Conservation (phyloP, 1,140 invertebrate species). For the Drosophila auraria region DNA sequence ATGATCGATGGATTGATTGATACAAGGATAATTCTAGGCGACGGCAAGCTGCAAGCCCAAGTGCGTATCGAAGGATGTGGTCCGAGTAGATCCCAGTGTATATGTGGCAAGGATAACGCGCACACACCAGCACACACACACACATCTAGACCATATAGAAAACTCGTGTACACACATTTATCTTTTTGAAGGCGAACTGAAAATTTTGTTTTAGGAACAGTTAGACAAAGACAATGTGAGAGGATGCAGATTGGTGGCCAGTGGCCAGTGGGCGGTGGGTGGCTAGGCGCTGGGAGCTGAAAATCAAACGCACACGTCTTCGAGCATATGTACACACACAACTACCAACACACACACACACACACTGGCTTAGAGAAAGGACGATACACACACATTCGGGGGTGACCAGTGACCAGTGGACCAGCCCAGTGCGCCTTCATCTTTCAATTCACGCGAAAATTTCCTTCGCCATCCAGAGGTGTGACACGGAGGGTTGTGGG, state of each 20-base stretch:
- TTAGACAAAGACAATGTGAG: slow-evolving; percentile 67
- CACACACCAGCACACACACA: slow-evolving; percentile 6
- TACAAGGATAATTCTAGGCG: not conserved
- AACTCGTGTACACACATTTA: slow-evolving; percentile 42
- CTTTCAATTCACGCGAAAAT: slow-evolving; percentile 83
- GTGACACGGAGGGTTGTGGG: slow-evolving; percentile 49
- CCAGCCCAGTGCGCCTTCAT: slow-evolving; percentile 75
- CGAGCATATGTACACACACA: slow-evolving; percentile 31
- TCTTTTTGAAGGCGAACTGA: slow-evolving; percentile 65
- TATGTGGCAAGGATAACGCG: slow-evolving; percentile 30
- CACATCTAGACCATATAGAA: slow-evolving; percentile 10
- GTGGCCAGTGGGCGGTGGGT: slow-evolving; percentile 20
- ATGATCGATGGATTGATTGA: slow-evolving; percentile 31
- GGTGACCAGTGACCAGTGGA: slow-evolving; percentile 67
- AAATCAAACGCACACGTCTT: slow-evolving; percentile 63
- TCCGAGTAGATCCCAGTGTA: slow-evolving; percentile 22
- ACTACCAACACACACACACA: slow-evolving; percentile 1
- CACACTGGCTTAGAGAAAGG: slow-evolving; percentile 19
- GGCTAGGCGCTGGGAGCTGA: slow-evolving; percentile 40
- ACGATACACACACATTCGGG: slow-evolving; percentile 19
- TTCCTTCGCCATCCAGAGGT: slow-evolving; percentile 74
- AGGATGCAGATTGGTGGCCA: slow-evolving; percentile 32
- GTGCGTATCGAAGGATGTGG: slow-evolving; percentile 22
- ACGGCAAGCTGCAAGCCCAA: slow-evolving; percentile 19
- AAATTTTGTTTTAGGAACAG: slow-evolving; percentile 76